phyloP scores from a whole-genome alignment of 2,888 invertebrate species.

The Aradus depressus region DNA sequence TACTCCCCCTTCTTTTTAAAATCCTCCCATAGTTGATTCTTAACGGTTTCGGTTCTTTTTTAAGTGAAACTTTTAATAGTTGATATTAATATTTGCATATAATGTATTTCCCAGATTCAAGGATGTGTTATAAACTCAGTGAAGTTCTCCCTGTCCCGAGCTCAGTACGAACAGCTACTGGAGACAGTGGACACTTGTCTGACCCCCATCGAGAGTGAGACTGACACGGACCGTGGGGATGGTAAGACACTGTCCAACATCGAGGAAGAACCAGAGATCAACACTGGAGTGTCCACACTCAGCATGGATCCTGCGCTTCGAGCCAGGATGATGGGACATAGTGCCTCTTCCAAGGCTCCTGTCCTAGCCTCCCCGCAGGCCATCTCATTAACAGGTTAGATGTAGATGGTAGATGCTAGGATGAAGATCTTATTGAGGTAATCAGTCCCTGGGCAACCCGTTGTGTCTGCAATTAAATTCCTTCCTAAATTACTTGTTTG shows the following conservation, averaged over 20 bases:
- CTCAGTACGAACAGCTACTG: slow-evolving; percentile 81
- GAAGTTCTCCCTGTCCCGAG: slow-evolving; percentile 71
- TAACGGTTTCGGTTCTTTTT: too few relatives aligned
- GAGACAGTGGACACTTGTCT: slow-evolving; percentile 47
- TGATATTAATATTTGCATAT: background rate
- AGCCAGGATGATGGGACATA: slow-evolving; percentile 42
- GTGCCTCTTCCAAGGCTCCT: slow-evolving; percentile 6
- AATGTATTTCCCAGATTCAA: slow-evolving; percentile 44
- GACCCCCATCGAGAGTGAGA: slow-evolving; percentile 27
- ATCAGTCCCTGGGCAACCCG: too few relatives aligned
- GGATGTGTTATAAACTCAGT: slow-evolving; percentile 74
- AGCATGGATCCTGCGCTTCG: slow-evolving; percentile 52
- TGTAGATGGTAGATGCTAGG: too few relatives aligned
- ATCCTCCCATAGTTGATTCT: too few relatives aligned
- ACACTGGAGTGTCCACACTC: slow-evolving; percentile 40
- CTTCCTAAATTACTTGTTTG: too few relatives aligned
- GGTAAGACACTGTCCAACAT: slow-evolving; percentile 24
- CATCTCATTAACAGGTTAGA: slow-evolving; percentile 20
- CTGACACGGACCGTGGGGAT: slow-evolving; percentile 5
- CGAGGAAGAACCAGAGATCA: slow-evolving; percentile 38
- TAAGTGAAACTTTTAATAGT: background rate
- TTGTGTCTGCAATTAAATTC: too few relatives aligned
- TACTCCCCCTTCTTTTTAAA: too few relatives aligned
- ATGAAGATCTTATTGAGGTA: too few relatives aligned
- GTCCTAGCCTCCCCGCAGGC: slow-evolving; percentile 12